Evolutionary conservation across 1,140 invertebrate species (phyloP).

Genomic region (Arctopsyche grandis): DNA sequence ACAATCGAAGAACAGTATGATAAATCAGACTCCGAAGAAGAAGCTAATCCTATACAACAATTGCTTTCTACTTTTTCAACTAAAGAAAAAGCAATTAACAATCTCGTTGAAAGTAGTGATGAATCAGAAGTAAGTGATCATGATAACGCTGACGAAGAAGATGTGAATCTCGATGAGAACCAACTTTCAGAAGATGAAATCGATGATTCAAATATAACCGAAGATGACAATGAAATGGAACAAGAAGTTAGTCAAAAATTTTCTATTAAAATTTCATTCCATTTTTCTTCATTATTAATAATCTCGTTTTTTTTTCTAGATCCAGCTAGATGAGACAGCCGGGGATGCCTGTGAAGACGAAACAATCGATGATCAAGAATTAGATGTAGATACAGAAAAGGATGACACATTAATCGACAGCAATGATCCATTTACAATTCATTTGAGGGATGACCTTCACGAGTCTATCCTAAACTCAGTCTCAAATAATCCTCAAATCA

Average conservation of each 20-base stretch:
- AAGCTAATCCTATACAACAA: constrained; percentile 67
- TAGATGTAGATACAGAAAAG: constrained; percentile 57
- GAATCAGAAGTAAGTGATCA: constrained; percentile 41
- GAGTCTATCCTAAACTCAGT: constrained; percentile 69
- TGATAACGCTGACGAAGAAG: constrained; percentile 50
- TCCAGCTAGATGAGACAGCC: not conserved
- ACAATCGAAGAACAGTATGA: constrained; percentile 56
- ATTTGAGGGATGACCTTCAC: constrained; percentile 72
- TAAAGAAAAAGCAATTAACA: constrained; percentile 55
- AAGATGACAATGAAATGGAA: not conserved
- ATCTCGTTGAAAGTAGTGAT: constrained; percentile 56
- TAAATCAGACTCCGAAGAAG: constrained; percentile 63
- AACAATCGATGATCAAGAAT: constrained; percentile 44
- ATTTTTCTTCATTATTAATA: not conserved
- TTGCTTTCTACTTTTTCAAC: constrained; percentile 68
- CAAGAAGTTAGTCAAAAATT: not conserved
- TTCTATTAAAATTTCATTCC: not conserved
- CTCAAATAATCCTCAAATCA: constrained; percentile 61
- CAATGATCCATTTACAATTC: constrained; percentile 73
- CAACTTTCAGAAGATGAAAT: constrained; percentile 55
- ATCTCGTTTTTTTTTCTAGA: not conserved
- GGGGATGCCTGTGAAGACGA: constrained; percentile 45
- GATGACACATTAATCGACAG: constrained; percentile 61
- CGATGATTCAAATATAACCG: not conserved
- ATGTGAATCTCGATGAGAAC: constrained; percentile 55